Evolutionary conservation across 1,140 invertebrate genomes (phyloP).

Genomic region (Drosophila triauraria): DNA sequence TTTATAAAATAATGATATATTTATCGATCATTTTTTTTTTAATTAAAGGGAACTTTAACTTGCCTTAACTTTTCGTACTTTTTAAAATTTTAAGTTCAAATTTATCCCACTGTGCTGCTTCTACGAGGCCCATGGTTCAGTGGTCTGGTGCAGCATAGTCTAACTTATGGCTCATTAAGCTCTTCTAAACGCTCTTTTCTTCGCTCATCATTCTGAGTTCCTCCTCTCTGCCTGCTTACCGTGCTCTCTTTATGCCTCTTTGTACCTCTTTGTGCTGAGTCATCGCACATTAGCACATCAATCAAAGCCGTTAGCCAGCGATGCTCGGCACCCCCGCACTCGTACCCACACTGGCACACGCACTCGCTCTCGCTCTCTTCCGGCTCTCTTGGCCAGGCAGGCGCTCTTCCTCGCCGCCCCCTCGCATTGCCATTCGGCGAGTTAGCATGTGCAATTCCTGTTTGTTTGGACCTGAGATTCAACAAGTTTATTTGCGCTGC

Average conservation of each 20-base stretch:
- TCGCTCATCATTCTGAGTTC: background rate
- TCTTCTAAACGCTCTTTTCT: conserved; percentile 4
- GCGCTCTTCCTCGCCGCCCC: conserved; percentile 1
- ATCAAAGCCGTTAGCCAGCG: conserved; percentile 39
- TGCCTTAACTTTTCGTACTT: background rate
- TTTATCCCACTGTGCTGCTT: conserved; percentile 12
- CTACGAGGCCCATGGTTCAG: background rate
- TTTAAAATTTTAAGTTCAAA: background rate
- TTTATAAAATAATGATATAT: too few relatives aligned
- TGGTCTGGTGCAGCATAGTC: conserved; percentile 22
- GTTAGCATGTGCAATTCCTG: conserved; percentile 68
- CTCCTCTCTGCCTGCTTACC: background rate
- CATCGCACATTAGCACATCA: conserved; percentile 50
- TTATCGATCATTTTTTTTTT: too few relatives aligned
- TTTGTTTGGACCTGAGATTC: conserved; percentile 65
- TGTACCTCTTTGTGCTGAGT: conserved; percentile 32
- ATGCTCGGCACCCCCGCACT: conserved; percentile 22
- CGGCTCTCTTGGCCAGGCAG: conserved; percentile 20
- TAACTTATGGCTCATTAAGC: conserved; percentile 46
- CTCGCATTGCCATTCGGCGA: conserved; percentile 4
- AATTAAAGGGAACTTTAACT: too few relatives aligned
- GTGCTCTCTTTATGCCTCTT: conserved; percentile 1
- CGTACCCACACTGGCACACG: background rate
- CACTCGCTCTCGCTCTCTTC: conserved; percentile 9
- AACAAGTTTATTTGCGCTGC: conserved; percentile 67